Evolutionary conservation across 2,113 vertebrate genomes (phyloP), one percentile per base, ranked within the genome.

Genomic region (Neofelis nebulosa): DNA sequence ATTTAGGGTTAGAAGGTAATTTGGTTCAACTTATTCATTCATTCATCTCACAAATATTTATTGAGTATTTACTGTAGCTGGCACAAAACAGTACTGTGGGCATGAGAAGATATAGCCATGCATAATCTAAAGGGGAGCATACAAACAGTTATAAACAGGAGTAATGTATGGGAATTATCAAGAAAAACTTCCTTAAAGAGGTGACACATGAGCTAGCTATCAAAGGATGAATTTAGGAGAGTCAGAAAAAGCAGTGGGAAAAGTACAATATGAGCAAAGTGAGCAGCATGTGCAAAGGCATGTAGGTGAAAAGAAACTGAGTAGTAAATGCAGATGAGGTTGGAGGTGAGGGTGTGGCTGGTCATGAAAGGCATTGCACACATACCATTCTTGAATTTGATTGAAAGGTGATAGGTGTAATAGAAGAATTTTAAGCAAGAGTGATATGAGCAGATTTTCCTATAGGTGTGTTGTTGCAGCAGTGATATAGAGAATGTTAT

Each of bases 41-140:
- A 87, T 93, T 93, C 61, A 82, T 95, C 85, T 66, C 93, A 15
- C 55, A 92, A 90, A 85, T 61, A 7, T 97, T 88, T 92, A 91
- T 36, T 85, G 57, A 83, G 5, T 91, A 57, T 61, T 68, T 89
- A 76, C 48, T 89, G 2, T 92, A 84, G 48, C 61, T 92, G 25
- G 57, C 13, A 79, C 45, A 23, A 94, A 89, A 78, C 33, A 71
- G 45, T 73, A 48, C 45, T 74, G 6, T 90, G 48, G 79, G 89
- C 55, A 92, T 74, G 48, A 82, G 45, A 92, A 91, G 73, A 65
- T 27, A 68, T 4, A 93, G 21, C 41, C 31, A 81, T 16, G 94
- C 7, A 36, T 11, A 55, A 73, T 76, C 71, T 78, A 61, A 48
- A 45, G 13, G 48, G 27, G 29, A 15, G 29, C 65, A 63, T 36